phyloP scores from a whole-genome alignment of 2,113 vertebrate genomes.

The Coptodon bakossiorum region DNA sequence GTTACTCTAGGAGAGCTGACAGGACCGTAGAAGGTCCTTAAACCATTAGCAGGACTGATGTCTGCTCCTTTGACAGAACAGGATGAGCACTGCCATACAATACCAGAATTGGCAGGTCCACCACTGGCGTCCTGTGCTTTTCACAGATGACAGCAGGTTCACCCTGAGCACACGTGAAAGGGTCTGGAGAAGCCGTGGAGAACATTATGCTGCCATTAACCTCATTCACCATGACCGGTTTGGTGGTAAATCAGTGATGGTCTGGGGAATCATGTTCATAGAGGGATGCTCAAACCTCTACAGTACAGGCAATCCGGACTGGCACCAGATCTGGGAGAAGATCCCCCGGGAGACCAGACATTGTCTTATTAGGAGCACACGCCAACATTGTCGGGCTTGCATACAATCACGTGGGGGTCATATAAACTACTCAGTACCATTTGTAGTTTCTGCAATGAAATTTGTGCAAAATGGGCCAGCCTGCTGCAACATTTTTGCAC shows the following conservation, averaged over 20 bases:
- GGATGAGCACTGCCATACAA: not conserved
- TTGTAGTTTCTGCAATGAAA: not conserved
- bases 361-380: not conserved
- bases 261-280: not conserved
- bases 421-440: not conserved
- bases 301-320: not conserved
- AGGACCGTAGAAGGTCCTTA: not conserved
- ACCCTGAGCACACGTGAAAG: not conserved
- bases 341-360: not conserved
- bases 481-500: not conserved
- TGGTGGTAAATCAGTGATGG: not conserved
- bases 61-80: not conserved
- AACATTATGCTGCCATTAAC: not conserved
- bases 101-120: not conserved
- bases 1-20: not conserved
- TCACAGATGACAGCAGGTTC: not conserved
- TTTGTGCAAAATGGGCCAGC: not conserved
- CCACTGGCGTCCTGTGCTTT: not conserved
- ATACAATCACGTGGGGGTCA: not conserved
- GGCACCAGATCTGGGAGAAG: not conserved
- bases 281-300: not conserved
- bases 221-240: not conserved
- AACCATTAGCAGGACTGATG: not conserved
- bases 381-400: not conserved
- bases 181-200: not conserved